These are phyloP conservation scores for Dendrolimus houi DNA, from an alignment of 2,888 invertebrate genomes.

Conservation along the genomic window DNA sequence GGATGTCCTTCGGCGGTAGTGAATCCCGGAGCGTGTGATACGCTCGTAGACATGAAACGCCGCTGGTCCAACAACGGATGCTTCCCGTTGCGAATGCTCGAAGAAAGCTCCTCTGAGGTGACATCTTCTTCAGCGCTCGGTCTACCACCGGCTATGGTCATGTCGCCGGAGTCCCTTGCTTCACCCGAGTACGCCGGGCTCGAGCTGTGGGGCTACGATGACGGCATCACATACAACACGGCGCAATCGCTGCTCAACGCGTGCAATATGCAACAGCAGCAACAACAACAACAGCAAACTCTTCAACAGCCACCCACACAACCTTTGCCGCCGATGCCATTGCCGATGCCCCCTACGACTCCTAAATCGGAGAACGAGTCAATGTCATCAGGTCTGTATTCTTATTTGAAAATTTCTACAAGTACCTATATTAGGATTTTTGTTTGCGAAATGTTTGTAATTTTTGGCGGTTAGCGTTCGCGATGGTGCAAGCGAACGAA, in stretches of 20 bases:
- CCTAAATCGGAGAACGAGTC: constrained; percentile 74
- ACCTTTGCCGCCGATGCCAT: constrained; percentile 69
- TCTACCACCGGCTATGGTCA: constrained; percentile 83
- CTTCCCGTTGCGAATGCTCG: constrained; percentile 80
- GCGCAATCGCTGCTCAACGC: constrained; percentile 62
- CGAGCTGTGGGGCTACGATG: constrained; percentile 88
- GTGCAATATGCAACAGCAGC: constrained; percentile 71
- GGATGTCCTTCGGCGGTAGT: constrained; percentile 61
- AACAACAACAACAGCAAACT: constrained; percentile 61
- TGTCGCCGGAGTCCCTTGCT: constrained; percentile 85
- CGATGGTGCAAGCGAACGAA: constrained; percentile 22
- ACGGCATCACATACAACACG: constrained; percentile 61
- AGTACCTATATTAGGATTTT: constrained; percentile 6
- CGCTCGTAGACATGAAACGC: constrained; percentile 81
- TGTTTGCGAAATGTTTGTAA: constrained; percentile 14
- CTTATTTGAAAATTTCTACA: constrained; percentile 4
- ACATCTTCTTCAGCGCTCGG: constrained; percentile 85
- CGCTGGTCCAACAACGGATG: constrained; percentile 86
- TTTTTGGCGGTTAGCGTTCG: constrained; percentile 52
- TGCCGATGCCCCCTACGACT: constrained; percentile 69
- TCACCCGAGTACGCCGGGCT: constrained; percentile 87
- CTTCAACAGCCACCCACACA: constrained; percentile 60
- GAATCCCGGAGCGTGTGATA: constrained; percentile 60
- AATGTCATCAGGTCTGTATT: constrained; percentile 67
- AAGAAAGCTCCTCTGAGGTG: constrained; percentile 85